These are phyloP conservation scores for Trissolcus brochymenae DNA, from an alignment of 2,888 invertebrate genomes.

Conservation along the genomic window DNA sequence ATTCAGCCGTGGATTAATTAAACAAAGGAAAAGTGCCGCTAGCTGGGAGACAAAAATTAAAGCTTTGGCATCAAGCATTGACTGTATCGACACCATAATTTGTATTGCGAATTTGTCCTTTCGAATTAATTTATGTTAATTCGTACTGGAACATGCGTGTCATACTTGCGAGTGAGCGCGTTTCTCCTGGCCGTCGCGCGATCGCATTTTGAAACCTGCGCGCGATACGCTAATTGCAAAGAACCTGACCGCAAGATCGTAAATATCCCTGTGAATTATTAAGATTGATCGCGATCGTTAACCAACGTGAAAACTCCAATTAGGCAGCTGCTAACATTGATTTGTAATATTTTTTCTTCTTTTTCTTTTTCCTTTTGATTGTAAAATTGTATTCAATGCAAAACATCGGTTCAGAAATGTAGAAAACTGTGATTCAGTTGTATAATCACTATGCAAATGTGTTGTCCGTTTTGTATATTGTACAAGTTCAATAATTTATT, in stretches of 20 bases:
- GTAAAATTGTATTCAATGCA: too few species aligned
- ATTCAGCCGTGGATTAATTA: conserved; percentile 28
- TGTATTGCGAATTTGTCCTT: conserved; percentile 55
- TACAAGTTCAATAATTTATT: too few species aligned
- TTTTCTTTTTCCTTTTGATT: too few species aligned
- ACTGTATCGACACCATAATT: conserved; percentile 40
- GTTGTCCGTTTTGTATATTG: too few species aligned
- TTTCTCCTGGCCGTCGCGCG: not conserved
- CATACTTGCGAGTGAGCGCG: too few species aligned
- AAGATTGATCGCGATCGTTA: conserved; percentile 26
- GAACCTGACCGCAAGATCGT: conserved; percentile 24
- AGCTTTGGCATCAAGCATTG: not conserved
- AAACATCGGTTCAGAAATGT: too few species aligned
- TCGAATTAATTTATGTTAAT: conserved; percentile 63
- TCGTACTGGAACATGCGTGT: conserved; percentile 53
- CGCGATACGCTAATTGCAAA: conserved; percentile 21
- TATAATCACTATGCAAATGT: too few species aligned
- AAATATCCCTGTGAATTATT: conserved; percentile 38
- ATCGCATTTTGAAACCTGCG: conserved; percentile 29
- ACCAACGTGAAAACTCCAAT: conserved; percentile 15
- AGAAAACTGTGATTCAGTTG: too few species aligned
- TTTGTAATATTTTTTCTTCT: not conserved
- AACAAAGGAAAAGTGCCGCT: conserved; percentile 18
- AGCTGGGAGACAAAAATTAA: conserved; percentile 9
- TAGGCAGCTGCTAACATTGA: conserved; percentile 22